These are phyloP conservation scores for Heterodera schachtii DNA, from an alignment of 1,140 invertebrate species.

Conservation along the genomic window DNA sequence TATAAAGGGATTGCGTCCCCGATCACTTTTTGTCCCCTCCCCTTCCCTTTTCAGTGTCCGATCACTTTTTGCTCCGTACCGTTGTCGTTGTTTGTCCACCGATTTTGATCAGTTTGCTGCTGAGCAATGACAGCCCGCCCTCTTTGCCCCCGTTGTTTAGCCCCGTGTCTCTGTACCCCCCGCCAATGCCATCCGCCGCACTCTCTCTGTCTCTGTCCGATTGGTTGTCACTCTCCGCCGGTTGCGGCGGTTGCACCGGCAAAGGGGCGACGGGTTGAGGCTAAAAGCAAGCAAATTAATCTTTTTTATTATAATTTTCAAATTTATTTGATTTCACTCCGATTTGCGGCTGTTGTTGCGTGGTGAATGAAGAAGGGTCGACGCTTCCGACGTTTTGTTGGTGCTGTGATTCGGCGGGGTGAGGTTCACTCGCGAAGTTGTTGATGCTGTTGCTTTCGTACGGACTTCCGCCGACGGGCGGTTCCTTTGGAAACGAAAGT, in stretches of 20 bases:
- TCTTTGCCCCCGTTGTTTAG: slow-evolving; percentile 19
- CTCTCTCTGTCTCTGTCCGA: background rate
- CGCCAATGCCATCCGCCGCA: slow-evolving; percentile 13
- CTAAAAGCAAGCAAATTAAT: background rate
- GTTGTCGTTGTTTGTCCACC: slow-evolving; percentile 15
- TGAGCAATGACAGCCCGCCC: background rate
- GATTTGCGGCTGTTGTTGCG: background rate
- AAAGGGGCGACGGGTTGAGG: slow-evolving; percentile 19
- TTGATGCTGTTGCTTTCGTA: background rate
- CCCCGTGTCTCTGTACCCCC: slow-evolving; percentile 5
- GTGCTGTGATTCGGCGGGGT: background rate
- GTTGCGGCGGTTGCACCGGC: slow-evolving; percentile 21
- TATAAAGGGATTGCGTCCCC: background rate
- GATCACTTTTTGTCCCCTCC: slow-evolving; percentile 26
- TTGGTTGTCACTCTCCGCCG: slow-evolving; percentile 18
- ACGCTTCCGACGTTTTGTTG: slow-evolving; percentile 1
- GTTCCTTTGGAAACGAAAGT: too few species aligned
- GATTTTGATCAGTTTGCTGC: slow-evolving; percentile 18
- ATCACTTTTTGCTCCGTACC: slow-evolving; percentile 15
- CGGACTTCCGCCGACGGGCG: background rate
- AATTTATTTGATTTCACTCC: background rate
- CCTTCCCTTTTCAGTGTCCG: slow-evolving; percentile 1
- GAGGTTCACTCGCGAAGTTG: slow-evolving; percentile 5
- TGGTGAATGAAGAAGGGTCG: background rate
- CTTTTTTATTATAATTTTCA: too few species aligned